Evolutionary conservation across 2,797 vertebrate genomes (phyloP), one percentile per base, ranked within the genome.

Genomic region (Rachycentron canadum): DNA sequence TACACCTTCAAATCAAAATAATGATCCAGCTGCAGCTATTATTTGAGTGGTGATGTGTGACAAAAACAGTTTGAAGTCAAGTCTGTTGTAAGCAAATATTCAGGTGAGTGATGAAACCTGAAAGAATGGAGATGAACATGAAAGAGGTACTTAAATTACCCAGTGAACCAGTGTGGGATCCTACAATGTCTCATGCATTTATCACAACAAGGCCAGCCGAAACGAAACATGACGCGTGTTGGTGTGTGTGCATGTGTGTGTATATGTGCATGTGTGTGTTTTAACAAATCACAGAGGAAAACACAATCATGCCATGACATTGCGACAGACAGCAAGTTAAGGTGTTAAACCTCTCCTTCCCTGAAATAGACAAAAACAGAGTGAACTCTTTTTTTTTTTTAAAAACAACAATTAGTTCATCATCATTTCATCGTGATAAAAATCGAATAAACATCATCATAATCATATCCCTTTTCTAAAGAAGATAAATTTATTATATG

Each of bases 251-350:
- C 64, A 70, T 69, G 53, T 85, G 14, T 28, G 62, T 16, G 30
- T 47, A 19, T 65, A 41, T 34, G 21, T 63, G 41, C 34, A 25
- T 65, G 73, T 84, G 82, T 72, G 60, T 76, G 58, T 82, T 53
- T 87, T 28, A 88, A 91, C 82, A 85, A 89, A 91, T 91, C 90
- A 93, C 89, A 92, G 81, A 91, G 89, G 86, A 86, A 93, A 93
- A 94, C 91, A 93, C 91, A 89, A 90, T 92, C 94, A 95, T 95
- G 95, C 94, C 79, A 81, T 92, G 90, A 94, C 87, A 86, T 84
- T 81, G 73, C 66, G 79, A 95, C 90, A 88, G 76, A 94, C 89
- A 89, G 79, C 69, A 91, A 90, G 85, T 78, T 88, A 89, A 91
- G 88, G 75, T 87, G 87, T 89, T 82, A 73, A 88, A 73, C 80